phyloP scores from a whole-genome alignment of 2,113 vertebrate species.

The Sciurus niger region DNA sequence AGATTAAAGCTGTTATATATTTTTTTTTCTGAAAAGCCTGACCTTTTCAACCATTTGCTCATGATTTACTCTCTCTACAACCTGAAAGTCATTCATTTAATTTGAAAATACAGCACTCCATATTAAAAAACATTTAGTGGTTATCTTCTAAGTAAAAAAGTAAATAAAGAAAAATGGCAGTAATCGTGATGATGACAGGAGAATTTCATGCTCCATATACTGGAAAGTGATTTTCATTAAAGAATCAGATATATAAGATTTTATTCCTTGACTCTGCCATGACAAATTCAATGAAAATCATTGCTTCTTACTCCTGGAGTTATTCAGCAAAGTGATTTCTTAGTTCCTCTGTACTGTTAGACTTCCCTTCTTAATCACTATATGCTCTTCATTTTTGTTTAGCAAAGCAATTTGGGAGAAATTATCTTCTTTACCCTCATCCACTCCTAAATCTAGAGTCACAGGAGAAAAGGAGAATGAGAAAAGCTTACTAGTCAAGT shows the following conservation, averaged over 20 bases:
- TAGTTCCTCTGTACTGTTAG: neutral
- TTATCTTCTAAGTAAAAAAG: conserved; percentile 49
- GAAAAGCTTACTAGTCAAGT: neutral
- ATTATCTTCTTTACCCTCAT: neutral
- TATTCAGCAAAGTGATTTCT: neutral
- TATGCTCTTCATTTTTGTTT: neutral
- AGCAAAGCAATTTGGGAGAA: neutral
- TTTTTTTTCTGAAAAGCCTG: conserved; percentile 46
- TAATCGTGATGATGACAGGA: neutral
- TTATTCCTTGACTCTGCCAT: neutral
- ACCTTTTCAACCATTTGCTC: neutral
- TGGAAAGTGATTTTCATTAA: conserved; percentile 38
- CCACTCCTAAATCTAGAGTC: neutral
- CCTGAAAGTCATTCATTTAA: conserved; percentile 29
- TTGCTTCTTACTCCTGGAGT: neutral
- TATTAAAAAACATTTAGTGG: conserved; percentile 26
- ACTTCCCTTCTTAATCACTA: neutral
- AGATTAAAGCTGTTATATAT: conserved; percentile 3
- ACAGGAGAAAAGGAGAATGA: fast-evolving
- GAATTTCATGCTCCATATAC: neutral
- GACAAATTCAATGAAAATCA: neutral
- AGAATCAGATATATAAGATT: neutral
- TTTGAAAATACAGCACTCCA: neutral
- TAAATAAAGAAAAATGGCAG: neutral
- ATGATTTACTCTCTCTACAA: conserved; percentile 46